Evolutionary conservation across 2,797 vertebrate species (phyloP).

Genomic region (Synanceia verrucosa): DNA sequence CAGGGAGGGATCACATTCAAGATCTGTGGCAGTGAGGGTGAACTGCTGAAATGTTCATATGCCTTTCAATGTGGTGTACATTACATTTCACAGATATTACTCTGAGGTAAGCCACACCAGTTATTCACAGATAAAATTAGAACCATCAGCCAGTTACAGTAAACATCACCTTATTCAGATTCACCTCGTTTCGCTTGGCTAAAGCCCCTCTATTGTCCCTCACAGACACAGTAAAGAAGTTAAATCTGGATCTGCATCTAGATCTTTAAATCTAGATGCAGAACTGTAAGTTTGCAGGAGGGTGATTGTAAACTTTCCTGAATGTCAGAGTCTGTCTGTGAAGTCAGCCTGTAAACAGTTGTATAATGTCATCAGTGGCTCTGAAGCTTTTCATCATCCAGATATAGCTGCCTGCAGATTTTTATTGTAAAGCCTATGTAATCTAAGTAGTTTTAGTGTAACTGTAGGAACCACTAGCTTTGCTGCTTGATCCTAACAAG

Average conservation of each 20-base stretch:
- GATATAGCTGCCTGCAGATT: background rate
- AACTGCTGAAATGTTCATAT: constrained; percentile 36
- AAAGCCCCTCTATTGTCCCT: background rate
- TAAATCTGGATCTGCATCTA: too few species aligned
- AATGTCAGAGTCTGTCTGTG: background rate
- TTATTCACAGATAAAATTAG: constrained; percentile 42
- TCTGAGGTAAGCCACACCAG: constrained; percentile 26
- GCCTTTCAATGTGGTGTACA: constrained; percentile 32
- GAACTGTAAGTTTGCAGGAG: background rate
- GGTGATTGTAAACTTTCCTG: background rate
- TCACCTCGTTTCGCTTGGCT: background rate
- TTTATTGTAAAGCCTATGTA: background rate
- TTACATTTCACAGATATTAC: constrained; percentile 38
- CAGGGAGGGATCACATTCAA: constrained; percentile 54
- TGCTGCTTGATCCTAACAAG: background rate
- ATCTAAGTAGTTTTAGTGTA: background rate
- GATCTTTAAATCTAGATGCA: background rate
- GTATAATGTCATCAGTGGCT: background rate
- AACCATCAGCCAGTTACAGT: constrained; percentile 8
- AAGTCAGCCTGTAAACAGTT: background rate
- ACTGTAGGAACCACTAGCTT: background rate
- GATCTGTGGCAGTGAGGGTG: constrained; percentile 21
- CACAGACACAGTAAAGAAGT: background rate
- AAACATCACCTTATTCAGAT: background rate
- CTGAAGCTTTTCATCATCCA: background rate